phyloP scores from a whole-genome alignment of 2,113 vertebrate genomes.

The Phocoena phocoena region DNA sequence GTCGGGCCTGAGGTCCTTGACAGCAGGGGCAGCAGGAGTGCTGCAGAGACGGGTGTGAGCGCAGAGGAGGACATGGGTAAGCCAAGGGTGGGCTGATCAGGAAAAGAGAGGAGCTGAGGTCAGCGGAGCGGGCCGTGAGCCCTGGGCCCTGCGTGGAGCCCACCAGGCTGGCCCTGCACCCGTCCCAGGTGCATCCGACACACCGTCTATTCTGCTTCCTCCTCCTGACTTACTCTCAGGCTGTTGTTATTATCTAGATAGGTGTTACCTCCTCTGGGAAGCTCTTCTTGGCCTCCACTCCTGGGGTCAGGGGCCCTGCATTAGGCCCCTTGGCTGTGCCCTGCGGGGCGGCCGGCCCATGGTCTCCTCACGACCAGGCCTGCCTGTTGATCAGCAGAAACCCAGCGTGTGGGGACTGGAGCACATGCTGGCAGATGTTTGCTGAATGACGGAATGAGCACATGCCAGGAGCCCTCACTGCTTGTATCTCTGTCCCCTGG shows the following conservation, averaged over 20 bases:
- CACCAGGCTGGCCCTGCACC: fast-evolving
- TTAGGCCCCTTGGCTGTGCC: background rate
- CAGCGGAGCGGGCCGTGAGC: fast-evolving
- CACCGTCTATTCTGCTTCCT: background rate
- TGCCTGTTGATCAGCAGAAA: background rate
- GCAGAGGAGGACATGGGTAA: background rate
- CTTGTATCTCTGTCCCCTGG: too few relatives aligned
- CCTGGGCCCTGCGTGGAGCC: background rate
- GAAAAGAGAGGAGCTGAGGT: background rate
- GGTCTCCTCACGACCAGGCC: background rate
- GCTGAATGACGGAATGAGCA: background rate
- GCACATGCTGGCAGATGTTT: fast-evolving
- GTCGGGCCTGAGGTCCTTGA: fast-evolving
- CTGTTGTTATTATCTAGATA: background rate
- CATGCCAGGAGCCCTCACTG: background rate
- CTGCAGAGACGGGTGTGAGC: background rate
- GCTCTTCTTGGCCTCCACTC: background rate
- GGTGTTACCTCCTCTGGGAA: background rate
- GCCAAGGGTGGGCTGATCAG: background rate
- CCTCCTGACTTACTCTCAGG: background rate
- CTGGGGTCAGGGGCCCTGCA: background rate
- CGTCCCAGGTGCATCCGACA: fast-evolving
- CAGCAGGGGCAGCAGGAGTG: background rate
- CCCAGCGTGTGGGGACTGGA: too few relatives aligned
- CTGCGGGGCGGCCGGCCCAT: background rate